Evolutionary conservation across 2,888 invertebrate genomes (phyloP), one percentile per base, ranked within the genome.

Genomic region (Podabrus alpinus): DNA sequence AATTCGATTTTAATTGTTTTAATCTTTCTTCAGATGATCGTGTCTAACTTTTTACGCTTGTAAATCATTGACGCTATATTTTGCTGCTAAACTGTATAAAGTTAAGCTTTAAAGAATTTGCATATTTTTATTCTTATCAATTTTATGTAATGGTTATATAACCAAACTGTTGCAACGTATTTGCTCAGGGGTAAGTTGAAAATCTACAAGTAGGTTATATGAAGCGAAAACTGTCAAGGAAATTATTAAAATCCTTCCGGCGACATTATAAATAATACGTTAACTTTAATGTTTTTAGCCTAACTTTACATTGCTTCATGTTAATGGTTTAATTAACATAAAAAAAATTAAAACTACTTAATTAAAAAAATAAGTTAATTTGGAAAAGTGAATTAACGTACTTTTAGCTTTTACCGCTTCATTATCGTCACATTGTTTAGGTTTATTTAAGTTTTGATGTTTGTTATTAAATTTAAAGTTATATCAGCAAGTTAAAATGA

Each of bases 401-500:
- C 7, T n/a, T n/a, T 45, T 45, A 0, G n/a, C 7, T 45, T 13
- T n/a, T n/a, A 5, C 7, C 45, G 45, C n/a, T n/a, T 45, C 2
- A 45, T 45, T 45, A 45, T 45, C n/a, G 45, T n/a, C n/a, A 45
- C 45, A 45, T 45, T 45, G 45, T 45, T 45, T 45, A 45, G 45
- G 45, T 45, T n/a, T 45, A 45, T 45, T 45, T 45, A 45, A 19
- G 62, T 64, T 19, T 64, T 64, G 62, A 29, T 71, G 60, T 21
- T 61, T 64, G 45, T 24, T 60, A 59, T 25, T 67, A 29, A 13
- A 24, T 67, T 59, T 60, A 25, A 71, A 71, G 71, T 67, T 71
- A 11, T 71, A 24, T 21, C 59, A 59, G 66, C 60, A 15, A 29
- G 16, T 21, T n/a, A 60, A 59, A 25, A 13, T 60, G 59, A 71